phyloP scores from a whole-genome alignment of 2,113 vertebrate species.

The Hydropotes inermis region DNA sequence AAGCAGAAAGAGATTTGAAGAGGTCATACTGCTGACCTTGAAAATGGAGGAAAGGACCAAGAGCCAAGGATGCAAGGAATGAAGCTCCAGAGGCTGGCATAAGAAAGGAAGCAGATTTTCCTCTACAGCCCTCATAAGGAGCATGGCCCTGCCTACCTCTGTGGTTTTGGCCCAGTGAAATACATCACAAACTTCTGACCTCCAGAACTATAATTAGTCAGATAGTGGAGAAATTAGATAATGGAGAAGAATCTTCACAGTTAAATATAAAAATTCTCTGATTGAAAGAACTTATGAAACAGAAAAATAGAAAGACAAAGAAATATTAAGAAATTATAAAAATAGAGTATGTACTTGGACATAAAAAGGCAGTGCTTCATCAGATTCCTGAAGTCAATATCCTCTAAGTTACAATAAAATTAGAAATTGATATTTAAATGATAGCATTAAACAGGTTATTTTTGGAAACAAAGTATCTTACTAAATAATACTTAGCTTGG shows the following conservation, averaged over 20 bases:
- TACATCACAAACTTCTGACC: background rate
- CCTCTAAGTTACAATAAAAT: background rate
- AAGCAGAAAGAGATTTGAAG: background rate
- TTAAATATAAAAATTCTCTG: background rate
- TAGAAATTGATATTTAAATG: background rate
- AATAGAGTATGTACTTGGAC: background rate
- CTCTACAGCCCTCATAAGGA: background rate
- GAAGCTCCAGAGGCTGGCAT: background rate
- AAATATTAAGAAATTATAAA: background rate
- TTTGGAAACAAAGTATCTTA: background rate
- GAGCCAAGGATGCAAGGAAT: background rate
- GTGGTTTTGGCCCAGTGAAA: background rate
- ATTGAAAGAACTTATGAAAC: background rate
- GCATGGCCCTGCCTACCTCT: fast-evolving
- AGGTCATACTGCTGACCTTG: background rate
- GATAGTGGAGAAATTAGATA: background rate
- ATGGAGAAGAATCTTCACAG: background rate
- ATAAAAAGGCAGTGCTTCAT: background rate
- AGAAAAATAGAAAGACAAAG: background rate
- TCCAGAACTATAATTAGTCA: background rate
- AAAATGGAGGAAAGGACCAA: background rate
- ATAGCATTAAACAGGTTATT: background rate
- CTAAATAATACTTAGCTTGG: background rate
- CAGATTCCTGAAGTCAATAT: background rate
- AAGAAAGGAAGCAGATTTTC: background rate